Base-by-base conservation (phyloP, 2,888 invertebrate species). In the Xylota sylvarum region DNA sequence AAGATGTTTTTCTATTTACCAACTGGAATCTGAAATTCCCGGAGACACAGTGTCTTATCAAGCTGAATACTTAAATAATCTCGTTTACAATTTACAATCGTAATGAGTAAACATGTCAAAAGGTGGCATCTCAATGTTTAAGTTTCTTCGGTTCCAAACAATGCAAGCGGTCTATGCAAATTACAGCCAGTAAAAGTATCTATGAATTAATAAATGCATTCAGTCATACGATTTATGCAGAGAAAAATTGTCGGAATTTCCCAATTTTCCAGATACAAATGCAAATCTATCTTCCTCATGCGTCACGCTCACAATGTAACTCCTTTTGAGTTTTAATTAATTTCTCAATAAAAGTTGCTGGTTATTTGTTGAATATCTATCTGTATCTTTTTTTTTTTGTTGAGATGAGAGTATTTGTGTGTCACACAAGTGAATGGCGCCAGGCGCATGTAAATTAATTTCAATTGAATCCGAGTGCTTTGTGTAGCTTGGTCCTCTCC, bases 371-470 rank as follows among this genome's bases (percentile, higher is more conserved):
- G 60, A 40, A 23, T 60, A 43, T 43, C 27, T 40, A 48, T 64
- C 43, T 64, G 43, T 9, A 23, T 19, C 30, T 60, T 30, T 40
- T 46, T 43, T 64, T 19, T 23, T 56, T 74, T 32, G 19, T 50
- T 56, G 43, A 43, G 14, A 37, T 60, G 43, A n/a, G 6, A n/a
- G 46, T 64, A 32, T 32, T 46, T 64, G 56, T 46, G 10, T 50
- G 32, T 46, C 43, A n/a, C 62, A 70, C 14, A 46, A 23, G 62
- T 56, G 27, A 72, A 56, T 46, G 70, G 79, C 79, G 79, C 64
- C 67, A 83, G 72, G 62, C 67, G 79, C 79, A 79, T 79, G 48
- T 43, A 67, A 79, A 84, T 84, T 73, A 84, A 79, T 73, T 73
- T 83, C 83, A 83, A 83, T 83, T 83, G 83, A 83, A 78, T 60